A percentile compares a stretch with the other conserved stretches of the same genome.
These are phyloP conservation scores for Drosophila mojavensis DNA, from an alignment of 1,140 invertebrate genomes.

Conservation along the genomic window DNA sequence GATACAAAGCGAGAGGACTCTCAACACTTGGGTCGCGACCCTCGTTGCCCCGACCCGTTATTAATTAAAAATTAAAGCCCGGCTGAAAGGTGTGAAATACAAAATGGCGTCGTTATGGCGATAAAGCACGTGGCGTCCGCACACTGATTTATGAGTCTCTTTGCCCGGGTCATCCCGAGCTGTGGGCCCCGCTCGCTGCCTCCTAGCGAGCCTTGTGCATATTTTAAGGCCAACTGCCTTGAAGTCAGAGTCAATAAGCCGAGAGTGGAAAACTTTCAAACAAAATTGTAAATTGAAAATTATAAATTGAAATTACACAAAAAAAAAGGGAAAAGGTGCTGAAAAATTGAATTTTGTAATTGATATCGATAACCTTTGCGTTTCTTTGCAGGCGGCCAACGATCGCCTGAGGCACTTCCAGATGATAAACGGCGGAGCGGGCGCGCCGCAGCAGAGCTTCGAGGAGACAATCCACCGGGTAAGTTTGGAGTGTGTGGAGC, in stretches of 20 bases:
- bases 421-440: conserved; percentile 88
- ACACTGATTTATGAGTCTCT: conserved; percentile 74
- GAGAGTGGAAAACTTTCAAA: conserved; percentile 29
- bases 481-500: conserved; percentile 71
- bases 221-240: conserved; percentile 30
- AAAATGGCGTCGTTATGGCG: conserved; percentile 75
- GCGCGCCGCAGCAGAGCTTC: conserved; percentile 89
- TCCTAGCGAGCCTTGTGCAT: conserved; percentile 52
- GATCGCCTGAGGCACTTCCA: conserved; percentile 91
- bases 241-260: conserved; percentile 31
- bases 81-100: conserved; percentile 79
- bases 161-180: conserved; percentile 41
- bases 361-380: conserved; percentile 49
- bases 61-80: conserved; percentile 83
- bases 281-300: conserved; percentile 5
- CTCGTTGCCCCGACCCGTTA: conserved; percentile 71
- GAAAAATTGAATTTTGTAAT: conserved; percentile 39
- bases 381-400: conserved; percentile 84
- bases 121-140: conserved; percentile 70
- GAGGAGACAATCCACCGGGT: conserved; percentile 94
- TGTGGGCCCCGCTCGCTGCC: neutral
- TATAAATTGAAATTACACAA: conserved; percentile 10
- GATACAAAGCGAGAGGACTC: neutral
- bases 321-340: too few species aligned
- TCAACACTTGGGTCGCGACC: conserved; percentile 51